Evolutionary conservation across 2,113 vertebrate species (phyloP).

Genomic region (Chascanopsetta lugubris): DNA sequence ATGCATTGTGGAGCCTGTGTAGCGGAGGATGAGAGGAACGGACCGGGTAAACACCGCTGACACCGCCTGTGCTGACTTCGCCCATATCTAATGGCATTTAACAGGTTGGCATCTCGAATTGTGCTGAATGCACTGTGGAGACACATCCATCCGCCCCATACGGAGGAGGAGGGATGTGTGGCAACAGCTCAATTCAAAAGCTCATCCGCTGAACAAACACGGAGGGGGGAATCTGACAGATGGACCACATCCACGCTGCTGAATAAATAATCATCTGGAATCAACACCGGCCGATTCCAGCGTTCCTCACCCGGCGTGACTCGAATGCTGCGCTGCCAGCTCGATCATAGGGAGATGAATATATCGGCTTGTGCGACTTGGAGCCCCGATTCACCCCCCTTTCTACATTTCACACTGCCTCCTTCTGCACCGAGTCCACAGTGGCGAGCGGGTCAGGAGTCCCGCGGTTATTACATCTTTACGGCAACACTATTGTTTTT

Average conservation of each 20-base stretch:
- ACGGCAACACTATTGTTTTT: background rate
- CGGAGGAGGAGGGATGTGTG: no score
- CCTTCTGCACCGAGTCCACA: conserved; percentile 18
- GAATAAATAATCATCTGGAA: conserved; percentile 3
- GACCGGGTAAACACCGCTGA: conserved; percentile 6
- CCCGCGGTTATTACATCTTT: background rate
- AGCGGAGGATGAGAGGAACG: background rate
- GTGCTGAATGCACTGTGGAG: no score
- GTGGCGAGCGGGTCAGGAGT: background rate
- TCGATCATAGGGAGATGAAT: conserved; percentile 38
- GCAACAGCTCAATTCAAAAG: background rate
- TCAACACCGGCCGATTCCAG: background rate
- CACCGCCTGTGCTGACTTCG: conserved; percentile 14
- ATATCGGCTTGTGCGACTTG: conserved; percentile 7
- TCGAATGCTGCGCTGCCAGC: conserved; percentile 4
- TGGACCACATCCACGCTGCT: conserved; percentile 7
- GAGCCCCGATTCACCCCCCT: conserved; percentile 17
- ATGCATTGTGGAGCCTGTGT: background rate
- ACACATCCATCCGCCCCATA: no score
- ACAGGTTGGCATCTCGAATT: conserved; percentile 16
- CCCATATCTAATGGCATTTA: background rate
- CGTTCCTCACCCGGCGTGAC: conserved; percentile 1
- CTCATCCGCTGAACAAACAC: conserved; percentile 38
- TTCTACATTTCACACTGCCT: background rate
- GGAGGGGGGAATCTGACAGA: conserved; percentile 25